Base-by-base conservation (phyloP, 2,113 vertebrate genomes). In the Pterocles orientalis region DNA sequence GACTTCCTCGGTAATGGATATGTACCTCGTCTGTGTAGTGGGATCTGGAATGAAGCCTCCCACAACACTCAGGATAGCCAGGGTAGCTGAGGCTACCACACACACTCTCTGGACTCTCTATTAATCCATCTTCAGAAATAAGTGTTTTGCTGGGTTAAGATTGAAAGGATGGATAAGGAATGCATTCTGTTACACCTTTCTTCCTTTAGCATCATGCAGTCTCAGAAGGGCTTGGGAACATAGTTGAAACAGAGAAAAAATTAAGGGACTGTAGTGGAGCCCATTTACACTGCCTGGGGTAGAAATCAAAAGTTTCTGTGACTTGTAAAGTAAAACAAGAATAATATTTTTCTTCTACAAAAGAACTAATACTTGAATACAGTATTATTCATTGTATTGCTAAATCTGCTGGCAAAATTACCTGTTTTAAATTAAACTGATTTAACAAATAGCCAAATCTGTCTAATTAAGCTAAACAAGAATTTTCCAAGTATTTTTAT, bases 221-320 rank as follows among this genome's bases (percentile, higher is more conserved):
- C 26, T 23, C 19, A n/a, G 8, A 56, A 81, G 7, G 18, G 12
- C 4, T 34, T 51, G 10, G 12, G 8, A 64, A 51, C 1, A 24
- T 4, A n/a, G 4, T 4, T 54, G 29, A 75, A 68, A 81, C 1
- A 41, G 8, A 24, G 18, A 45, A 56, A 56, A 66, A 39, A 3
- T 3, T 16, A 14, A 64, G 4, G 2, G 18, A 11, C 7, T 4
- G 1, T 41, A 3, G 5, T 34, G 18, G 19, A 77, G 73, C 3
- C 1, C 7, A 18, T 43, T 53, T 88, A 15, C 66, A n/a, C 12
- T 33, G 12, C 6, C 29, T 51, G 4, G 26, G 11, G 9, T 33
- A 79, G 50, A 90, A 88, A 92, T 43, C 29, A 34, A 72, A 45
- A 57, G 24, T 76, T 91, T 47, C 29, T 50, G 11, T 39, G 60